These are phyloP conservation scores for Anguilla japonica DNA, from an alignment of 2,113 vertebrate species.

Conservation along the genomic window DNA sequence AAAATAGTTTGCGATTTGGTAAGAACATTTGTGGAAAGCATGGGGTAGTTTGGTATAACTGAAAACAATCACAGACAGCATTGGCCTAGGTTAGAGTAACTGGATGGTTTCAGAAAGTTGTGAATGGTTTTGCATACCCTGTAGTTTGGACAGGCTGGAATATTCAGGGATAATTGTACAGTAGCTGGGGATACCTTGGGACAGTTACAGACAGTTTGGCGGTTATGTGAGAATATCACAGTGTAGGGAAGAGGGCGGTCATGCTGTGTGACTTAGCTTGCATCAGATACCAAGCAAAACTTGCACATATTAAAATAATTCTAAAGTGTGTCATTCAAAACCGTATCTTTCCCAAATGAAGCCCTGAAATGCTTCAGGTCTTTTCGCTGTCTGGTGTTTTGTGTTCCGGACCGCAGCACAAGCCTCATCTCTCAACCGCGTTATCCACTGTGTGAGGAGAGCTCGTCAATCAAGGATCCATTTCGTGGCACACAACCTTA, in stretches of 20 bases:
- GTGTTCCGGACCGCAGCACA: not conserved
- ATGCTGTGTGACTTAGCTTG: not conserved
- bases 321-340: not conserved
- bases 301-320: not conserved
- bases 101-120: not conserved
- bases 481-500: not conserved
- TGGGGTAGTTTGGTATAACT: not conserved
- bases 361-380: not conserved
- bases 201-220: not conserved
- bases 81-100: not conserved
- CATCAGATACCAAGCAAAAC: not conserved
- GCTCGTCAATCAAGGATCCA: not conserved
- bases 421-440: not conserved
- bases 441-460: not conserved
- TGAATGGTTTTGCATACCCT: not conserved
- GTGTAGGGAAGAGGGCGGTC: not conserved
- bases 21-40: not conserved
- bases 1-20: not conserved
- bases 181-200: too few relatives aligned
- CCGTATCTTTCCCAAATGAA: not conserved
- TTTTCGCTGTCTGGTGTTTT: not conserved
- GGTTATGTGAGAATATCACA: not conserved
- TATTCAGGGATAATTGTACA: not conserved
- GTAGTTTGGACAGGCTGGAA: not conserved
- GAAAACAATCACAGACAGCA: not conserved